Base-by-base conservation (phyloP, 2,888 invertebrate genomes). In the Brachylomia viminalis region DNA sequence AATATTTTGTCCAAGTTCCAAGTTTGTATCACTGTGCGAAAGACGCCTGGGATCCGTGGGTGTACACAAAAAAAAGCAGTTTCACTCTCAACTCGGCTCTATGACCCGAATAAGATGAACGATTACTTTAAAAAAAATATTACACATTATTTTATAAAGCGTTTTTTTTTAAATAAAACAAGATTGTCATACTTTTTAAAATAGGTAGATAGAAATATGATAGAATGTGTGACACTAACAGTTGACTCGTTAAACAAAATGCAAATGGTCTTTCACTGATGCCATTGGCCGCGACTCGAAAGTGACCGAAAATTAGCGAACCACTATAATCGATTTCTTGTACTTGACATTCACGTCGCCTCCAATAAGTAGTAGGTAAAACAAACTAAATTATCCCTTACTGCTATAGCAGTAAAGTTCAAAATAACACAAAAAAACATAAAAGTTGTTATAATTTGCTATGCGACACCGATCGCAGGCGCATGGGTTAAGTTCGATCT, bases 341-440 rank as follows among this genome's bases (percentile, higher is more conserved):
- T 95, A 94, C 94, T 95, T 96, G 95, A 95, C 94, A 95, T 95
- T 95, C 95, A 92, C 88, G 88, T 77, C 91, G 87, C 76, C 72
- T 88, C 87, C 82, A 75, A 75, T 81, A 83, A 77, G 73, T 73
- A 71, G 27, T 38, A 49, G 61, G 68, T 77, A 80, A 75, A 74
- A 68, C 85, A 89, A 83, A 38, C 84, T 23, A 93, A 90, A 87
- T 38, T 89, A 72, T 27, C 70, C 90, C 86, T 86, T 92, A 88
- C 62, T 2, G 0, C 0, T 17, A 67, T 77, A 10, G 0, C 0
- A 6, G 70, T 88, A 92, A 72, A 90, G 90, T 86, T 79, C n/a
- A 90, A 85, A 90, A 84, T 87, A 10, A 72, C 10, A 61, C 82
- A 62, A 61, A 58, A 42, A 30, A 74, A 69, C 20, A n/a, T 23